These are phyloP conservation scores for Bilobella aurantiaca DNA, from an alignment of 1,140 invertebrate species.

Conservation along the genomic window DNA sequence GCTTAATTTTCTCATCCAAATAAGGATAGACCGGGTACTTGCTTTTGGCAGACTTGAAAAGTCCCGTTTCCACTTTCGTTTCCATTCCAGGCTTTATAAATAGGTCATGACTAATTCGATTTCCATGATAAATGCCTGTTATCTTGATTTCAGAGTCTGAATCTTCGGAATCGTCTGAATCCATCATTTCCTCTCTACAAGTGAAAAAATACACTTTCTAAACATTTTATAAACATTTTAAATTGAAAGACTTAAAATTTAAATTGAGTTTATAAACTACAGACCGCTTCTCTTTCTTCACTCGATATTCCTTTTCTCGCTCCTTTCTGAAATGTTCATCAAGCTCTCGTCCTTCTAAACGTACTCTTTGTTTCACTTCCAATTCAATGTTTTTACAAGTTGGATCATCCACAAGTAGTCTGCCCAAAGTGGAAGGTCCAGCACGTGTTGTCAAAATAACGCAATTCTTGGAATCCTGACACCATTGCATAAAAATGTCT, in stretches of 20 bases:
- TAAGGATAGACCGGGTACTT: conserved; percentile 93
- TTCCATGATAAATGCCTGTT: conserved; percentile 59
- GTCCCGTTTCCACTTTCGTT: conserved; percentile 45
- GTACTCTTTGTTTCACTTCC: conserved; percentile 61
- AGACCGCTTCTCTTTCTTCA: conserved; percentile 45
- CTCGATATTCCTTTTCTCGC: conserved; percentile 40
- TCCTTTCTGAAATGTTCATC: conserved; percentile 65
- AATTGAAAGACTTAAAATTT: too few relatives aligned
- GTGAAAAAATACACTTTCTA: conserved; percentile 12
- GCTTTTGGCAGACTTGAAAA: conserved; percentile 88
- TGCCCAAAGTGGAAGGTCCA: conserved; percentile 69
- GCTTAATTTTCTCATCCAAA: conserved; percentile 82
- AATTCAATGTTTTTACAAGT: conserved; percentile 58
- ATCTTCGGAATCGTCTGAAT: conserved; percentile 49
- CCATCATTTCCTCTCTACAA: conserved; percentile 38
- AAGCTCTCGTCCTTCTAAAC: conserved; percentile 80
- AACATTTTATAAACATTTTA: too few relatives aligned
- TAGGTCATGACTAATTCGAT: conserved; percentile 64
- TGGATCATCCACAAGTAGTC: conserved; percentile 76
- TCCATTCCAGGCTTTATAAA: conserved; percentile 70
- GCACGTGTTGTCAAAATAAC: conserved; percentile 85
- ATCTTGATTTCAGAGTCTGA: conserved; percentile 78
- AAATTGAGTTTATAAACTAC: too few relatives aligned
- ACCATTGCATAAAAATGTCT: conserved; percentile 92
- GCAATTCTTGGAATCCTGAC: conserved; percentile 80